Evolutionary conservation across 2,797 vertebrate species (phyloP), one percentile per base, ranked within the genome.

Genomic region (Acipenser oxyrinchus): DNA sequence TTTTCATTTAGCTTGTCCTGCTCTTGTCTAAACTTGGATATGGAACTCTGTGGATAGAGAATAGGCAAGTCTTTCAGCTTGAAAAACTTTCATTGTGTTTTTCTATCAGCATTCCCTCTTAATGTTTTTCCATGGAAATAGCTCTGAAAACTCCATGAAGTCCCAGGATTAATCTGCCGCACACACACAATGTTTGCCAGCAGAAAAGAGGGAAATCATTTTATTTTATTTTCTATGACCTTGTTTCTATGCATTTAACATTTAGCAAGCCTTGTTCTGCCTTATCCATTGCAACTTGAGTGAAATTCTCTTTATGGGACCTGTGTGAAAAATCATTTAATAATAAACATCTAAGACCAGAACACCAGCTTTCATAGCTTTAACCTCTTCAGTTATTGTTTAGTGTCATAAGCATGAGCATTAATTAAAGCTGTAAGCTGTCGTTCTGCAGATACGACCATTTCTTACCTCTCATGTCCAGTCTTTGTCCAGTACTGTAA

Each of bases 1-100:
- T 69, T 68, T 55, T 57, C 11, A 55, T 18, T 10, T 53, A 12
- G 63, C 53, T 64, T 18, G 50, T 65, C 63, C 63, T 61, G 11
- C 49, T 53, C 23, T 58, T 49, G 63, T 65, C 63, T 69, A 65
- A 62, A 69, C 62, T 58, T 8, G 11, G 48, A 58, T 64, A 12
- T 53, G 57, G 58, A 65, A 18, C 63, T 65, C 58, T 52, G 23
- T 65, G 64, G n/a, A 49, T 49, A 60, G 55, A 59, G 49, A 64
- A 60, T 63, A 60, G 8, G 6, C 11, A 58, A 58, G 55, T 13
- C 55, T 58, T n/a, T 58, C 58, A 10, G 12, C 50, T 55, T 65
- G 63, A 50, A 65, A 60, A 65, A 6, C 49, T 12, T 49, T 37
- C 37, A 64, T 15, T n/a, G 15, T 58, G 4, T 13, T 50, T 68